These are phyloP conservation scores for Cyprinodon brontotheroides DNA, from an alignment of 2,113 vertebrate species.

Conservation along the genomic window DNA sequence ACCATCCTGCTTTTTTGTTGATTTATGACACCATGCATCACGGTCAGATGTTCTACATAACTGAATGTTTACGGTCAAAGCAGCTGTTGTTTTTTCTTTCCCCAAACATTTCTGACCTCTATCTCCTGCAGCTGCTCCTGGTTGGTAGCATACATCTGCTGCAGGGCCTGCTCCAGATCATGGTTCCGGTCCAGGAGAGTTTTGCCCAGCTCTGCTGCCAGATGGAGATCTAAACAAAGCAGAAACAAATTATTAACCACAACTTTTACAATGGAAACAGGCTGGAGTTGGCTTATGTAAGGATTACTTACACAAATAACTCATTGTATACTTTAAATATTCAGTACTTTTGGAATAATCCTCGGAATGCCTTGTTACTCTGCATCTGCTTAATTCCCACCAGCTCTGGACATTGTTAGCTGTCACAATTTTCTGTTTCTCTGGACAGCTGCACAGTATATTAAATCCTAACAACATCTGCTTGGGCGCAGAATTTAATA, in stretches of 20 bases:
- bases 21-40: not conserved
- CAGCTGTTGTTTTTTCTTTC: conserved; percentile 2
- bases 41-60: not conserved
- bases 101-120: conserved; percentile 82
- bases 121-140: conserved; percentile 95
- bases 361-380: conserved; percentile 24
- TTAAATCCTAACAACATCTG: too few relatives aligned
- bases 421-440: not conserved
- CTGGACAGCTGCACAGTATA: not conserved
- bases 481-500: too few relatives aligned
- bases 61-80: not conserved
- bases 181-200: conserved; percentile 91
- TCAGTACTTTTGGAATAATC: conserved; percentile 1
- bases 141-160: conserved; percentile 93
- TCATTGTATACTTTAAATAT: conserved; percentile 24
- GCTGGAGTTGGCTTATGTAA: not conserved
- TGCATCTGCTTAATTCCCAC: conserved; percentile 3
- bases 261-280: conserved; percentile 6
- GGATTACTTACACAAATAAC: not conserved
- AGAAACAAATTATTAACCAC: conserved; percentile 39
- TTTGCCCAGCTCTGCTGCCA: conserved; percentile 98
- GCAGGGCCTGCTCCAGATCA: conserved; percentile 91
- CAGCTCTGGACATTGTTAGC: conserved; percentile 11
- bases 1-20: conserved; percentile 11
- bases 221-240: conserved; percentile 87